phyloP scores from a whole-genome alignment of 1,140 invertebrate species.

The Palaemon carinicauda region DNA sequence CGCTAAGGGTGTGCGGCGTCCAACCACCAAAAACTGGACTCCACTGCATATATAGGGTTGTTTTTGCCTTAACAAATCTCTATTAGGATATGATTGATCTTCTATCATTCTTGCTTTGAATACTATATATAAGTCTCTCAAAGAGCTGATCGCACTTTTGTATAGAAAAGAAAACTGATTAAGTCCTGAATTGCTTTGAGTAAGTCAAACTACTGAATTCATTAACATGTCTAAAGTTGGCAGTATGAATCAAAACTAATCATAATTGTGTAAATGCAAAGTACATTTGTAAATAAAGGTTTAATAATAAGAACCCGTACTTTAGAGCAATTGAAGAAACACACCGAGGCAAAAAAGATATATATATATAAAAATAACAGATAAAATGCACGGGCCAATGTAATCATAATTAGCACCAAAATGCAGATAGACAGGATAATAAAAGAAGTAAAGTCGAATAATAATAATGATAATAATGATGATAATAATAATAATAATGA shows the following conservation, averaged over 20 bases:
- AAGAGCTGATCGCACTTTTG: too few species aligned
- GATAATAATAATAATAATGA: constrained; percentile 15
- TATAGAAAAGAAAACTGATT: not conserved
- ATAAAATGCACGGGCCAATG: constrained; percentile 56
- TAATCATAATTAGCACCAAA: constrained; percentile 52
- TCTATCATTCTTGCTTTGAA: too few species aligned
- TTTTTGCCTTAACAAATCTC: too few species aligned
- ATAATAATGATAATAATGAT: constrained; percentile 12
- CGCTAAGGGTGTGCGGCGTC: too few species aligned
- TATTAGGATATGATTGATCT: too few species aligned
- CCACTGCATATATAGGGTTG: too few species aligned
- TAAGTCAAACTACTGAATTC: constrained; percentile 15
- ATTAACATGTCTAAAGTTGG: constrained; percentile 2
- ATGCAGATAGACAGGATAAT: constrained; percentile 55
- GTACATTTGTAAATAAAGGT: constrained; percentile 48
- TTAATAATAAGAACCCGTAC: constrained; percentile 47
- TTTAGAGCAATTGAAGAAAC: constrained; percentile 50
- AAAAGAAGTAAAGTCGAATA: constrained; percentile 18
- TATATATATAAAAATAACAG: constrained; percentile 37
- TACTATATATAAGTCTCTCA: too few species aligned
- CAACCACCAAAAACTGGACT: too few species aligned
- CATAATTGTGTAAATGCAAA: constrained; percentile 48
- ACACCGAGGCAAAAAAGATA: constrained; percentile 53
- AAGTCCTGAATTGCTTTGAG: constrained; percentile 27
- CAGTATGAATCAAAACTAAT: constrained; percentile 45